These are phyloP conservation scores for Barypeithes pellucidus DNA, from an alignment of 2,888 invertebrate species.

Conservation along the genomic window DNA sequence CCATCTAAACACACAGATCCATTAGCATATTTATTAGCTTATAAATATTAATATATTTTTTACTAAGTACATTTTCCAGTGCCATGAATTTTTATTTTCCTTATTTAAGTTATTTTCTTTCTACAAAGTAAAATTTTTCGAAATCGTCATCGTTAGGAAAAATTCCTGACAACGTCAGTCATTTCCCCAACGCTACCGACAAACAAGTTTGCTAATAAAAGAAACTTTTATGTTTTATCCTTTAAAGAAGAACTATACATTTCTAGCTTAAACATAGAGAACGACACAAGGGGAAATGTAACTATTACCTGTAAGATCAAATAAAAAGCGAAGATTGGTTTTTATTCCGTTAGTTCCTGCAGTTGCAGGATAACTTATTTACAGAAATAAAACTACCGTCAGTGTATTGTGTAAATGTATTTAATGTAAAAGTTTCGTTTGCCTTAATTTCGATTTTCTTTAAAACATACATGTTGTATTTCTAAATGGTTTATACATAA, in stretches of 20 bases:
- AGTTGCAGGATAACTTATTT: constrained; percentile 23
- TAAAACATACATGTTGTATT: constrained; percentile 19
- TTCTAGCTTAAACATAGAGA: constrained; percentile 24
- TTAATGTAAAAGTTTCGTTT: constrained; percentile 33
- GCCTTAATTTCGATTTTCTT: constrained; percentile 27
- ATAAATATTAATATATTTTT: background rate
- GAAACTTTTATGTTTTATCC: constrained; percentile 13
- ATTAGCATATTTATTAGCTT: constrained; percentile 1
- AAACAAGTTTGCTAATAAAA: constrained; percentile 18
- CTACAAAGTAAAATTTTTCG: background rate
- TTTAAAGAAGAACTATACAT: constrained; percentile 3
- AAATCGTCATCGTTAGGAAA: background rate
- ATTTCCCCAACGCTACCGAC: background rate
- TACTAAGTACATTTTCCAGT: background rate
- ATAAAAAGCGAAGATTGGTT: constrained; percentile 22
- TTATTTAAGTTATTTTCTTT: no score
- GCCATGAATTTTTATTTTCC: background rate
- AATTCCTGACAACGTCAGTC: background rate
- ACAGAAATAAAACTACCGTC: constrained; percentile 30
- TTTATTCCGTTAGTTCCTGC: constrained; percentile 22
- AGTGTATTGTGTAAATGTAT: constrained; percentile 29
- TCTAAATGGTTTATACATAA: constrained; percentile 14
- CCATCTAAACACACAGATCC: background rate
- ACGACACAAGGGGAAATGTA: constrained; percentile 20
- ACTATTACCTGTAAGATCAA: constrained; percentile 25